Percentiles rank a stretch among this genome's conserved stretches.
These are phyloP conservation scores for Pygoscelis adeliae DNA, from an alignment of 2,113 vertebrate species.

Conservation along the genomic window DNA sequence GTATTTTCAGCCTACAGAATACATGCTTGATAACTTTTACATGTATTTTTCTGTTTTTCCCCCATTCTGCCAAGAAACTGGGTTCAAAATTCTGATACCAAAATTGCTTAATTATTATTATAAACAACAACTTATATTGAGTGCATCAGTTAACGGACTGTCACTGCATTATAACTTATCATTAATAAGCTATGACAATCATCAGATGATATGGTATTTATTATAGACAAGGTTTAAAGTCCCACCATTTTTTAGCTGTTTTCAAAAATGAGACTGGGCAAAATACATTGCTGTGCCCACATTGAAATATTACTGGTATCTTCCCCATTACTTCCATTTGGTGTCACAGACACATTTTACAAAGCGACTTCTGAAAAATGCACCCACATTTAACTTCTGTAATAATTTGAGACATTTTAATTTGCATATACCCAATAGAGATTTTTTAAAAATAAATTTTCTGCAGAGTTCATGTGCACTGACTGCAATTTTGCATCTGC, in stretches of 20 bases:
- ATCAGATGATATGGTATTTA: background rate
- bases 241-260: background rate
- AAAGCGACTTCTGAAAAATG: background rate
- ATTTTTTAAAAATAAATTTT: background rate
- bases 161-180: background rate
- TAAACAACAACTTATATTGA: background rate
- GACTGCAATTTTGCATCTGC: background rate
- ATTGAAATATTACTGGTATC: background rate
- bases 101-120: background rate
- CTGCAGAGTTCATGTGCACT: background rate
- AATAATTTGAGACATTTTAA: background rate
- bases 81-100: background rate
- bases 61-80: background rate
- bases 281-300: background rate
- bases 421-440: background rate
- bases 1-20: background rate
- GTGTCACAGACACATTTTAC: background rate
- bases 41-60: background rate
- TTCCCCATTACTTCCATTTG: background rate
- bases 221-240: background rate
- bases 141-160: background rate
- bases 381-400: background rate
- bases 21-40: background rate
- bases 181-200: background rate
- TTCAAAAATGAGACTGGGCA: background rate